These are phyloP conservation scores for Lacerta viridis DNA, from an alignment of 2,797 vertebrate genomes.

Conservation along the genomic window DNA sequence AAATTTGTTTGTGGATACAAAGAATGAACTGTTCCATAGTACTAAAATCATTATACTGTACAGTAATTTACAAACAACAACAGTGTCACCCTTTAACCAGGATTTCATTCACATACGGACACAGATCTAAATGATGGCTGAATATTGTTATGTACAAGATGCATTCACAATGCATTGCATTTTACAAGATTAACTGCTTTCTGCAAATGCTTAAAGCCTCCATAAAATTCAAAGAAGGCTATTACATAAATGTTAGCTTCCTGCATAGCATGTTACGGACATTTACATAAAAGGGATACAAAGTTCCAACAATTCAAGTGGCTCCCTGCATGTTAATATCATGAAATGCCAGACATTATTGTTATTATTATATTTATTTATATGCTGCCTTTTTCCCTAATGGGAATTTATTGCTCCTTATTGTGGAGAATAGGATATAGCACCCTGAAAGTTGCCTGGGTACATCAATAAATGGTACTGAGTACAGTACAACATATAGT, in stretches of 20 bases:
- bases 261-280: not conserved
- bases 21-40: not conserved
- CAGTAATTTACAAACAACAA: not conserved
- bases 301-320: not conserved
- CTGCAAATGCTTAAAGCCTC: not conserved
- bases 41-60: not conserved
- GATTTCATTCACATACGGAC: not conserved
- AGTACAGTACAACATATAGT: not conserved
- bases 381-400: too few relatives aligned
- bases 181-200: not conserved
- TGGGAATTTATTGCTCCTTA: not conserved
- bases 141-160: not conserved
- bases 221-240: not conserved
- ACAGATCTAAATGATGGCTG: not conserved
- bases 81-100: not conserved
- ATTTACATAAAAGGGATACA: not conserved
- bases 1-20: not conserved
- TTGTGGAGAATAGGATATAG: not conserved
- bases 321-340: not conserved
- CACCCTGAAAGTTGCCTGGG: not conserved
- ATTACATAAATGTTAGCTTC: not conserved
- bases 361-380: too few relatives aligned
- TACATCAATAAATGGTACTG: not conserved
- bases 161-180: not conserved
- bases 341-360: not conserved